Conservation (phyloP, 2,888 invertebrate genomes). For the Mongoloraphidia duomilia region DNA sequence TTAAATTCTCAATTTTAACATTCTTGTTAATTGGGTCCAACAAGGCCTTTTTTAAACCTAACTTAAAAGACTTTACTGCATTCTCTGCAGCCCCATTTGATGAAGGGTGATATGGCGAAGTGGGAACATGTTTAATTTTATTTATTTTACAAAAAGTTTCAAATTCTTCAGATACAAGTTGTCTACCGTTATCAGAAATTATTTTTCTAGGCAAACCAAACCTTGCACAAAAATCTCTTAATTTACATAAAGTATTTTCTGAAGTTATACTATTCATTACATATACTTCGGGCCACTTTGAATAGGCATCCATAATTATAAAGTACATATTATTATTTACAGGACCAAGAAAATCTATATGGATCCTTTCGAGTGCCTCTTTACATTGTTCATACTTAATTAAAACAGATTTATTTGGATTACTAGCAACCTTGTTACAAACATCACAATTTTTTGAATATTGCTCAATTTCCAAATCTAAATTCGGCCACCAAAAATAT, state of each 20-base stretch:
- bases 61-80: conserved; percentile 13
- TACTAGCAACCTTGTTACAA: no score
- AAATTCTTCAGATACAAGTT: conserved; percentile 12
- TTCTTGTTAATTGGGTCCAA: conserved; percentile 1
- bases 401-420: no score
- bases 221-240: conserved; percentile 9
- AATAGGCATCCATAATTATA: conserved; percentile 7
- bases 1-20: conserved; percentile 5
- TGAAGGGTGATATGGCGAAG: conserved; percentile 10
- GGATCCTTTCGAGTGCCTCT: no score
- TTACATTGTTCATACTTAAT: no score
- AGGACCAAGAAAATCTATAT: no score
- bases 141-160: conserved; percentile 10
- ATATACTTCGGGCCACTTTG: conserved; percentile 9
- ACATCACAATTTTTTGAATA: neutral
- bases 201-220: conserved; percentile 11
- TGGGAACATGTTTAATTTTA: conserved; percentile 10
- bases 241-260: conserved; percentile 5
- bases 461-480: neutral
- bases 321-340: neutral
- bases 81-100: conserved; percentile 15
- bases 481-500: neutral
- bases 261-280: neutral
- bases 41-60: conserved; percentile 11
- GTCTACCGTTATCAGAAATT: conserved; percentile 13